Base-by-base conservation (phyloP, 2,797 vertebrate genomes). In the Melopsittacus undulatus region DNA sequence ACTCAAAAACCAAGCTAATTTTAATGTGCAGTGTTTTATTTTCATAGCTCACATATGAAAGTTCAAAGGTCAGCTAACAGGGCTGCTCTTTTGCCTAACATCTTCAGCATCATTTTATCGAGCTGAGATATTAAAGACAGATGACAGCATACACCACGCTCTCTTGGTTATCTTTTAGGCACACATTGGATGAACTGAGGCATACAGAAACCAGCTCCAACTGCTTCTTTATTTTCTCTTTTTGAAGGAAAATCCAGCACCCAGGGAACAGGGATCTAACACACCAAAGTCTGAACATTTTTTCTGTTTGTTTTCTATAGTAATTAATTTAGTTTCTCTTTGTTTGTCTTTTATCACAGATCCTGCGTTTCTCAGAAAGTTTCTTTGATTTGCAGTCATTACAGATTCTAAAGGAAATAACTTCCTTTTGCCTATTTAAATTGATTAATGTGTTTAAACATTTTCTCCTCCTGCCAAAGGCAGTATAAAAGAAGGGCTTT, bases 371-470 rank as follows among this genome's bases (percentile, higher is more conserved):
- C 79, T 67, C 72, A 75, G 83, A 77, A 90, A 84, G 45, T 67
- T 76, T 70, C 43, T 95, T 88, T 90, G 90, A 94, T 94, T 93
- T 91, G 52, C 48, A 74, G 70, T 24, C 22, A 77, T 88, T 94
- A 77, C 26, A 22, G 87, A 78, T 64, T 90, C 74, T 79, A 46
- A 91, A 80, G 52, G 54, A 92, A 94, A 76, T 51, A 84, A 56
- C 21, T 84, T 63, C 40, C 40, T 90, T 79, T 89, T 76, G 48
- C 61, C 51, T 91, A 12, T 92, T 90, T 87, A 74, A 92, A 68
- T 74, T 82, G 49, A 49, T 91, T 94, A 87, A 83, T 59, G 8
- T 74, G 62, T 80, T 90, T 87, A 90, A 94, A 91, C 15, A 32
- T 67, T 87, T 89, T 63, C 46, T 78, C 26, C 18, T 75, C 27